Evolutionary conservation across 1,140 invertebrate species (phyloP), one percentile per base, ranked within the genome.

Genomic region (Atta colombica): DNA sequence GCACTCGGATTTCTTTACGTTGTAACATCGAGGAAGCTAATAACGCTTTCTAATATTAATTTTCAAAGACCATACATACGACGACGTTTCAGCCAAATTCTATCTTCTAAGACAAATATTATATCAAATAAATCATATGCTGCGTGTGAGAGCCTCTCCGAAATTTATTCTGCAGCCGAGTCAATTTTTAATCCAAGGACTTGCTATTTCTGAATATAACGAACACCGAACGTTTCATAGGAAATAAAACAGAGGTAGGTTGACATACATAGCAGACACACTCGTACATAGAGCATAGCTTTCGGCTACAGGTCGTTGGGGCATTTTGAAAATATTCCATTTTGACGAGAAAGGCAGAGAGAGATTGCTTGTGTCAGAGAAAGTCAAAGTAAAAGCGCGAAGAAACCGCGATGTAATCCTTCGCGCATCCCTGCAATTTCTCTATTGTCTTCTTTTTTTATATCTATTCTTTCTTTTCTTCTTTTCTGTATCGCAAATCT

Each of bases 261-360:
- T 39, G 31, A 58, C 49, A 25, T 51, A 14, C 18, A n/a, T 12
- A 39, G 21, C 53, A 49, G 77, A 68, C n/a, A 31, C 31, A 31
- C 3, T 35, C 49, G 10, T 49, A 18, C 25, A 49, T 35, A 25
- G 45, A 60, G 18, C 60, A 82, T 61, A 60, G 39, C 51, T 72
- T 60, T 58, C 4, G 53, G 35, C 7, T 72, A 45, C 18, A 28
- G 25, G 25, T 8, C 25, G 49, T 81, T 14, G 49, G 8, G 51
- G 25, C 18, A 51, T 28, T 51, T 84, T 28, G 45, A 75, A 84
- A 84, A 84, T 84, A 75, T 84, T 82, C 78, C 78, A 72, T 84
- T 75, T 74, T 45, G 18, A 51, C 45, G 69, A 75, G n/a, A 61
- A 6, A 60, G 25, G 49, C 31, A 68, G n/a, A 68, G n/a, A 39